Conservation (phyloP, 2,888 invertebrate genomes). For the Pelosia muscerda region DNA sequence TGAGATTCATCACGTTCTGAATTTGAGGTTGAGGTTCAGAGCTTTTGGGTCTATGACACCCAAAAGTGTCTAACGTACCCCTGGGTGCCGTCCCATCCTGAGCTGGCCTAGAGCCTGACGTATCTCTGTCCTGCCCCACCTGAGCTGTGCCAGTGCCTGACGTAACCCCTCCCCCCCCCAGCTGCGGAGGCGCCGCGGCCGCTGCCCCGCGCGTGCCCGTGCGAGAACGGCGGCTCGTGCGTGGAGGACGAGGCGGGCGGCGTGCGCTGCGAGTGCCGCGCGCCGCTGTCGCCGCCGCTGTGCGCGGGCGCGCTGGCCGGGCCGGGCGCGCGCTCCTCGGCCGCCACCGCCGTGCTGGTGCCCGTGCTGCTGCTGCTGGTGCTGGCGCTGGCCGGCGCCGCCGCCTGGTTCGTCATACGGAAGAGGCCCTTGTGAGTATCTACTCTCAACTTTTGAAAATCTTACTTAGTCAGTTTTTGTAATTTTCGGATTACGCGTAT, state of each 20-base stretch:
- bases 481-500: not conserved
- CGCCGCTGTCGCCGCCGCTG: slow-evolving; percentile 89
- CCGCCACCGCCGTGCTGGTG: slow-evolving; percentile 92
- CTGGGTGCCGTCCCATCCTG: too few species aligned
- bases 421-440: slow-evolving; percentile 94
- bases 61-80: too few species aligned
- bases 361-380: slow-evolving; percentile 93
- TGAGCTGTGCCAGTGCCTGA: too few species aligned
- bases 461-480: not conserved
- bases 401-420: slow-evolving; percentile 93
- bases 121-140: too few species aligned
- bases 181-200: slow-evolving; percentile 92
- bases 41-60: too few species aligned
- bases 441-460: not conserved
- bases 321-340: slow-evolving; percentile 85
- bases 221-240: slow-evolving; percentile 95
- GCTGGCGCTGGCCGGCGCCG: slow-evolving; percentile 90
- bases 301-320: slow-evolving; percentile 88
- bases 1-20: too few species aligned
- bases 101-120: too few species aligned
- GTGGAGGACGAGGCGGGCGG: slow-evolving; percentile 73
- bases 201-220: slow-evolving; percentile 92
- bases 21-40: too few species aligned
- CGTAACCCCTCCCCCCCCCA: slow-evolving; percentile 41
- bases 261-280: slow-evolving; percentile 89